phyloP scores from a whole-genome alignment of 2,888 invertebrate genomes.

The Amorpha juglandis region DNA sequence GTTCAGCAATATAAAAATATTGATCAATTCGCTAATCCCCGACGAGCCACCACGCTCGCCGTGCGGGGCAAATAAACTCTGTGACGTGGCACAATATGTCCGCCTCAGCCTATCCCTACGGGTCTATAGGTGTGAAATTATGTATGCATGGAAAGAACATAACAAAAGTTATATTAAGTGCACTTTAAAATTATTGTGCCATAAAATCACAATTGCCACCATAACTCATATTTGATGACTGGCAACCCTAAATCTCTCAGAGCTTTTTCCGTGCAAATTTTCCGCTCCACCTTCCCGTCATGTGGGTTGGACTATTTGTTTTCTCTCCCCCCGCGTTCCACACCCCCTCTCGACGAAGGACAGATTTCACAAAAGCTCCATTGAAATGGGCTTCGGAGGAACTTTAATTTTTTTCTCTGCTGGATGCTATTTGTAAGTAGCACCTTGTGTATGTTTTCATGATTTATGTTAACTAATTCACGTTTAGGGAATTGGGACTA shows the following conservation, averaged over 20 bases:
- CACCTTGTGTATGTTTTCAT: background rate
- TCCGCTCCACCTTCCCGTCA: slow-evolving; percentile 49
- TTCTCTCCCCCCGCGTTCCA: slow-evolving; percentile 30
- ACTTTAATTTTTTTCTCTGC: background rate
- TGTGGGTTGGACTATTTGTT: slow-evolving; percentile 46
- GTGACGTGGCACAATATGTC: too few species aligned
- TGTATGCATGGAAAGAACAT: too few species aligned
- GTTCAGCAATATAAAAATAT: background rate
- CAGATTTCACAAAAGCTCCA: slow-evolving; percentile 38
- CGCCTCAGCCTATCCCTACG: too few species aligned
- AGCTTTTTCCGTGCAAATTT: slow-evolving; percentile 49
- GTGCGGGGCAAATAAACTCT: too few species aligned
- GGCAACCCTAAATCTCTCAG: slow-evolving; percentile 38
- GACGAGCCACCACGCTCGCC: too few species aligned
- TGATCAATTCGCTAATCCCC: too few species aligned
- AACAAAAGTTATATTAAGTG: too few species aligned
- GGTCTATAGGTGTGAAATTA: too few species aligned
- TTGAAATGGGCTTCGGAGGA: slow-evolving; percentile 37
- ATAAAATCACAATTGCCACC: background rate
- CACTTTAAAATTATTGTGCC: background rate
- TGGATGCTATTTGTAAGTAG: background rate
- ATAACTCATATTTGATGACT: background rate
- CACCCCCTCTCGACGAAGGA: slow-evolving; percentile 40
- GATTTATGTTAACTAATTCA: too few species aligned
- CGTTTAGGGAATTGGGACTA: too few species aligned